These are phyloP conservation scores for Heliconius ethilla DNA, from an alignment of 2,888 invertebrate species.

Conservation along the genomic window DNA sequence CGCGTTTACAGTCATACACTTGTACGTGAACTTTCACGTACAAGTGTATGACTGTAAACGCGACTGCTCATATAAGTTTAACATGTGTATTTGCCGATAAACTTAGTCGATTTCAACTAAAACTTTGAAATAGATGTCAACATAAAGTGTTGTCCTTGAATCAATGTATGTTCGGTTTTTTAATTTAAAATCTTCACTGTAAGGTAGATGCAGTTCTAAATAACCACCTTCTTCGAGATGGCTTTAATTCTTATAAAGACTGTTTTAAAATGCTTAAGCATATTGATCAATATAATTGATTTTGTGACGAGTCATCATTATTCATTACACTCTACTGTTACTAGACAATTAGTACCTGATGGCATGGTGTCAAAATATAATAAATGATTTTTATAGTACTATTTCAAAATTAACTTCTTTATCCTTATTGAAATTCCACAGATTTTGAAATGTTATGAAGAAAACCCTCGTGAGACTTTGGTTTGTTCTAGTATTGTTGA, in stretches of 20 bases:
- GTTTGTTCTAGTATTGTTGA: conserved; percentile 69
- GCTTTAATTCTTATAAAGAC: too few species aligned
- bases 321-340: too few species aligned
- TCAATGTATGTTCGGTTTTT: neutral
- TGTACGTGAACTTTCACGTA: too few species aligned
- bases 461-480: conserved; percentile 69
- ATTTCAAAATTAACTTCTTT: neutral
- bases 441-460: conserved; percentile 75
- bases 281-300: too few species aligned
- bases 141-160: neutral
- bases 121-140: neutral
- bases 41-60: too few species aligned
- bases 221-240: neutral
- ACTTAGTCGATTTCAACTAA: neutral
- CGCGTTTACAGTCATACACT: too few species aligned
- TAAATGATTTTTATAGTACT: neutral
- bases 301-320: too few species aligned
- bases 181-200: neutral
- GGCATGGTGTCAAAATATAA: neutral
- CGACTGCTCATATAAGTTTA: too few species aligned
- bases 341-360: neutral
- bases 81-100: too few species aligned
- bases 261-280: too few species aligned
- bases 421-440: conserved; percentile 50
- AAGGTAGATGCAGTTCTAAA: too few species aligned